Evolutionary conservation across 2,888 invertebrate genomes (phyloP), one percentile per base, ranked within the genome.

Genomic region (Tridacna crocea): DNA sequence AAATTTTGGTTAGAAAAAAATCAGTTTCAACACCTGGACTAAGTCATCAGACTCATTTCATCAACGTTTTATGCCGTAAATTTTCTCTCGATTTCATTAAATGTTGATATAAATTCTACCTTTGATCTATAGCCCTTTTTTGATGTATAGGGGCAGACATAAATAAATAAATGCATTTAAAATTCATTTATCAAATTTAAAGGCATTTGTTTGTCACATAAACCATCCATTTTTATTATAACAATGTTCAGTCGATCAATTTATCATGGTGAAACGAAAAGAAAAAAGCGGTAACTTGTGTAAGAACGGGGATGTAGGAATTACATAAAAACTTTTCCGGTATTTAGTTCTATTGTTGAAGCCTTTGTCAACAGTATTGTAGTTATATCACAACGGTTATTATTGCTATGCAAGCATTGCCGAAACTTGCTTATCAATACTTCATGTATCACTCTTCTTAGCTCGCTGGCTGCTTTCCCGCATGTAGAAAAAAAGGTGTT

Each of bases 111-210:
- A 66, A 66, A 66, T 24, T 26, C 19, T 46, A 0, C 12, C 46
- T 66, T 66, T 66, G 66, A 66, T 66, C 66, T 46, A 66, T 19
- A n/a, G 36, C 19, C 55, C 19, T 55, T 55, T 19, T 70, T 70
- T 70, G 70, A 70, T 70, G 70, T 51, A 70, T 70, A 24, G 70
- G 48, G 36, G 48, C 51, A 51, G 22, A 24, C 70, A 51, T 70
- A 70, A 22, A 70, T 70, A 70, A 70, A 70, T 70, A 51, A 51
- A 70, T 51, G 48, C 70, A 70, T 70, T 70, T 70, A 70, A 24
- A 70, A 70, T 70, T 70, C 70, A 70, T 70, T 70, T 48, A 47
- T 70, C 70, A 70, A 70, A 70, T 47, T 70, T 47, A 70, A 22
- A 51, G 51, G 70, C 47, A 70, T 51, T 36, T 70, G 48, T 70